Conservation (phyloP, 2,888 invertebrate genomes). For the Amphipyra tragopoginis region DNA sequence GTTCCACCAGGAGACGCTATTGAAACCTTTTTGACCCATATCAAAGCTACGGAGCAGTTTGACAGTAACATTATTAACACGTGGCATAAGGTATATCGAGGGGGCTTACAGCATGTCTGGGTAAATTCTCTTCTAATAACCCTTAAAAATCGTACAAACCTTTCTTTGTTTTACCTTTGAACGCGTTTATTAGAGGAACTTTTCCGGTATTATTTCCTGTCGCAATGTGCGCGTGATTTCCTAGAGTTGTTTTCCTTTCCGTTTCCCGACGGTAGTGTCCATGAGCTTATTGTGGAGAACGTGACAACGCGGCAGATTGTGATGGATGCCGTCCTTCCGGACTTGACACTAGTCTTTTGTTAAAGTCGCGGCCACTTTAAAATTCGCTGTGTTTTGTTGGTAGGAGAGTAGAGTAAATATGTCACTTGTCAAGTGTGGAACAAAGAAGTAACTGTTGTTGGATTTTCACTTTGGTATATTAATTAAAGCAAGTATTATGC, state of each 20-base stretch:
- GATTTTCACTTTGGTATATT: conserved; percentile 9
- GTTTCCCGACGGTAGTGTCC: conserved; percentile 43
- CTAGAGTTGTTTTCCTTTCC: conserved; percentile 54
- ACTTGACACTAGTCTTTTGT: conserved; percentile 58
- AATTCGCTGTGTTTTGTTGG: conserved; percentile 50
- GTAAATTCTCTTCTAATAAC: conserved; percentile 71
- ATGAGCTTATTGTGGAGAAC: conserved; percentile 52
- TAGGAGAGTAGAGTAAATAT: conserved; percentile 28
- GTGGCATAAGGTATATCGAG: conserved; percentile 68
- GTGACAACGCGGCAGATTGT: conserved; percentile 58
- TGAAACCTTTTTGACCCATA: conserved; percentile 81
- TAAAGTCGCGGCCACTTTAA: conserved; percentile 53
- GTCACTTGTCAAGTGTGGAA: conserved; percentile 31
- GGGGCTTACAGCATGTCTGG: conserved; percentile 63
- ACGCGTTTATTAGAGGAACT: conserved; percentile 42
- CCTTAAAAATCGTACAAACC: conserved; percentile 70
- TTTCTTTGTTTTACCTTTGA: conserved; percentile 64
- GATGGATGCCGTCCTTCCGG: conserved; percentile 60
- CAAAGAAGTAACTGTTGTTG: conserved; percentile 17
- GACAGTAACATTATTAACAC: conserved; percentile 85
- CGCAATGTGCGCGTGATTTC: conserved; percentile 54
- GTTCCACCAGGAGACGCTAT: conserved; percentile 68
- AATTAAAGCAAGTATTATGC: neutral
- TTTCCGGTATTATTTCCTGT: conserved; percentile 43
- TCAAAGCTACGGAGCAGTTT: conserved; percentile 77